phyloP scores from a whole-genome alignment of 2,888 invertebrate genomes.

The Spicauda simplicius region DNA sequence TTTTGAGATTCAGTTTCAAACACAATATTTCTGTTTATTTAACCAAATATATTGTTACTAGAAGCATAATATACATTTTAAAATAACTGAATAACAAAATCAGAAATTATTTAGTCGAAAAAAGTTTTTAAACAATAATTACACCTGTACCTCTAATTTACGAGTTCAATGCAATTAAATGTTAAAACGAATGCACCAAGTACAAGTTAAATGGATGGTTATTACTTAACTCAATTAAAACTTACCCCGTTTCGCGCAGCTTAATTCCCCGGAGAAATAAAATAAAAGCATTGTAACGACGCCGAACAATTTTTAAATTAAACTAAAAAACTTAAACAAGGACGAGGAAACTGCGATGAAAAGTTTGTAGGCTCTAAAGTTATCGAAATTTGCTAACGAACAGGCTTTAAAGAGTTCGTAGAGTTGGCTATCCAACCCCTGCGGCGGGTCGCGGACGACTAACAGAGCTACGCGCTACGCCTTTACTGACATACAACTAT shows the following conservation, averaged over 20 bases:
- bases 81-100: not conserved
- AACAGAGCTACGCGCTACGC: slow-evolving; percentile 36
- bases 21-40: too few species aligned
- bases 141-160: not conserved
- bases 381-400: slow-evolving; percentile 44
- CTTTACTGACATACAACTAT: slow-evolving; percentile 12
- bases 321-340: slow-evolving; percentile 6
- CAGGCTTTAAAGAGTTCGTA: slow-evolving; percentile 40
- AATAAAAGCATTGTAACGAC: slow-evolving; percentile 5
- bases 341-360: not conserved
- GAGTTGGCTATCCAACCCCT: slow-evolving; percentile 39
- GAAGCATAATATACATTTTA: too few species aligned
- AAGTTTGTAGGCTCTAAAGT: slow-evolving; percentile 46
- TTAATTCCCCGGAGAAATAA: slow-evolving; percentile 16
- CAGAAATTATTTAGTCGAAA: not conserved
- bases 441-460: slow-evolving; percentile 51
- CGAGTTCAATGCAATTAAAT: not conserved
- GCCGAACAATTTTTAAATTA: not conserved
- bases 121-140: not conserved
- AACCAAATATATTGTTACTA: too few species aligned
- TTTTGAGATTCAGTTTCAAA: not conserved
- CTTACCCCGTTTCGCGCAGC: slow-evolving; percentile 26
- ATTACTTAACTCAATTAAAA: slow-evolving; percentile 33
- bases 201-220: slow-evolving; percentile 14
- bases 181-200: not conserved